These are phyloP conservation scores for Aphyosemion australe DNA, from an alignment of 2,113 vertebrate species.

Conservation along the genomic window DNA sequence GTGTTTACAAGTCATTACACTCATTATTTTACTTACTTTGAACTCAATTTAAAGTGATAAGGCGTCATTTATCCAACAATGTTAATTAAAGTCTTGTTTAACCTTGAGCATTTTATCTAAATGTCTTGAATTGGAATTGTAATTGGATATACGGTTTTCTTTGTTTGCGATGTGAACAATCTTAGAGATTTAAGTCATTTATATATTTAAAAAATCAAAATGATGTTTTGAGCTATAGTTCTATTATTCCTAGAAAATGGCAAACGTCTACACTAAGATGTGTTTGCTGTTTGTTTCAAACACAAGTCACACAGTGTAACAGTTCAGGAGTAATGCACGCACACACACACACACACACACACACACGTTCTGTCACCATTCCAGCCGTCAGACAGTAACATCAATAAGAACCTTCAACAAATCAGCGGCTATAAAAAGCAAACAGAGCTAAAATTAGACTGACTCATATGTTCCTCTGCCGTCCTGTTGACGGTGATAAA, in stretches of 20 bases:
- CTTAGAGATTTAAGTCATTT: too few relatives aligned
- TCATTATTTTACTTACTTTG: background rate
- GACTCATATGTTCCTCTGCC: constrained; percentile 50
- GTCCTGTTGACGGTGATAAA: constrained; percentile 42
- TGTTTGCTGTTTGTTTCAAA: background rate
- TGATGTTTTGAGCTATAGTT: too few relatives aligned
- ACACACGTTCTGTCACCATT: constrained; percentile 32
- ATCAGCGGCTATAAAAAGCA: constrained; percentile 52
- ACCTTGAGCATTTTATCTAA: background rate
- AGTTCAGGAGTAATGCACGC: background rate
- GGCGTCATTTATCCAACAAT: background rate
- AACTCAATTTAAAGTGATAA: background rate
- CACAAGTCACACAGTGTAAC: background rate
- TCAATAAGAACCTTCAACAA: constrained; percentile 50
- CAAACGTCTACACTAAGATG: too few relatives aligned
- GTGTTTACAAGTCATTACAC: background rate
- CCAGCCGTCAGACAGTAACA: constrained; percentile 26
- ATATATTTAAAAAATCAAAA: background rate
- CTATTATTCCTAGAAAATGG: too few relatives aligned
- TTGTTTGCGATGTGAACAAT: background rate
- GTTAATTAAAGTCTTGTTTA: background rate
- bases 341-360: background rate
- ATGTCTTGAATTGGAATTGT: background rate
- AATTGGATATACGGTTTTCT: background rate
- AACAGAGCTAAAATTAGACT: constrained; percentile 46